Percentiles rank a stretch among this genome's conserved stretches.
phyloP scores from a whole-genome alignment of 1,140 invertebrate species.

The Potamilus streckersoni region DNA sequence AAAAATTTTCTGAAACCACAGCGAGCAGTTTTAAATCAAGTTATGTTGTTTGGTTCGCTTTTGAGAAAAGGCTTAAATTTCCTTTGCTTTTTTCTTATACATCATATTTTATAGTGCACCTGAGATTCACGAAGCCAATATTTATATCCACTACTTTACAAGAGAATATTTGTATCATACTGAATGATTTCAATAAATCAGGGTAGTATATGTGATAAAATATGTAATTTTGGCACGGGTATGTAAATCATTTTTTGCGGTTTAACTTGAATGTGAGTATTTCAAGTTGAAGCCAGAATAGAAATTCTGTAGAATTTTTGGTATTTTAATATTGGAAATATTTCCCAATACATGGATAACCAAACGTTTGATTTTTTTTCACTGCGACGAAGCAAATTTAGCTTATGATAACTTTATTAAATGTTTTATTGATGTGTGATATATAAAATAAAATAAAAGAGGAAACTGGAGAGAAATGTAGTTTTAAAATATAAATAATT shows the following conservation, averaged over 20 bases:
- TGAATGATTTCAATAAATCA: slow-evolving; percentile 17
- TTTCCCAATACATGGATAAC: neutral
- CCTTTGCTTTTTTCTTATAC: too few relatives aligned
- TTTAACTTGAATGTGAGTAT: neutral
- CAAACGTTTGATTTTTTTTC: neutral
- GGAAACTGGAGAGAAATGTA: too few relatives aligned
- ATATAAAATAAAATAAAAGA: too few relatives aligned
- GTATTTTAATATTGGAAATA: slow-evolving; percentile 1
- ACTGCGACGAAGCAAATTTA: neutral
- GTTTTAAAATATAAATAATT: too few relatives aligned
- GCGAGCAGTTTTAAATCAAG: too few relatives aligned
- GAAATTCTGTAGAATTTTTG: slow-evolving; percentile 2
- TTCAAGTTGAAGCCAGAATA: neutral
- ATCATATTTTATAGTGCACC: too few relatives aligned
- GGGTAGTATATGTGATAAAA: slow-evolving; percentile 7
- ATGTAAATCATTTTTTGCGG: slow-evolving; percentile 1
- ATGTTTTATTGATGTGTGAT: neutral
- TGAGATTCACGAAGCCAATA: too few relatives aligned
- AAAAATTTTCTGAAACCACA: too few relatives aligned
- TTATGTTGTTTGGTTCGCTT: too few relatives aligned
- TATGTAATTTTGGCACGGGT: slow-evolving; percentile 2
- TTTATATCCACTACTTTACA: too few relatives aligned
- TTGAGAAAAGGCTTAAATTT: too few relatives aligned
- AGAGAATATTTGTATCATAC: too few relatives aligned
- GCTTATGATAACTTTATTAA: slow-evolving; percentile 3